Base-by-base conservation (phyloP, 2,113 vertebrate genomes). In the Cyprinodon variegatus region DNA sequence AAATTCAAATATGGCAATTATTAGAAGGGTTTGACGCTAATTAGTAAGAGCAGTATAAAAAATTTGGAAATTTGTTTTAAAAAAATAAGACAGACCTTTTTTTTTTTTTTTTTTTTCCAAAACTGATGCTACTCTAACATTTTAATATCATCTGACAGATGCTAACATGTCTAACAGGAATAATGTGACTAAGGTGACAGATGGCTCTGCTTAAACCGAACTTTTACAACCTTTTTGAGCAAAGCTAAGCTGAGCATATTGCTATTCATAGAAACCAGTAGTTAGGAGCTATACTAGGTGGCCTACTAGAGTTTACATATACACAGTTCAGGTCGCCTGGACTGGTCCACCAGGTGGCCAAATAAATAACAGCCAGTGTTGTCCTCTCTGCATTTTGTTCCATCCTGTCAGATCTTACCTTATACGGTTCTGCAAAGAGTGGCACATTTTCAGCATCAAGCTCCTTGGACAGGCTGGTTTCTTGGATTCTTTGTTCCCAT, bases 391-490 rank as follows among this genome's bases (percentile, higher is more conserved):
- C 36, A 57, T 43, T 59, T 12, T 17, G n/a, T 45, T 40, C 11
- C 29, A 1, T 0, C 29, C 11, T 11, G 38, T 9, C 20, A n/a
- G 12, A 17, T 29, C 72, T 83, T 94, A 99, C 97, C 96, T 98
- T 99, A 91, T 96, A 97, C 40, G 97, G 98, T 82, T 97, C 94
- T 88, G 94, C 94, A 89, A 99, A 99, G 61, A 98, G 96, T 0
- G 96, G 97, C 2, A 89, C 90, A 68, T 92, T 95, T 76, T 96
- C 91, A 4, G 83, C 68, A 70, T 94, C 93, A 12, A 81, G 76
- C 50, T 95, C 95, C 91, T 93, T 94, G 77, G 95, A 94, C 84
- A 94, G 95, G 78, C 93, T 95, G 73, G 87, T 91, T 88, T 97
- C 97, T 89, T 96, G 96, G 85, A 94, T 97, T 71, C 97, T 87